Evolutionary conservation across 2,113 vertebrate species (phyloP), one percentile per base, ranked within the genome.

Genomic region (Alligator mississippiensis): DNA sequence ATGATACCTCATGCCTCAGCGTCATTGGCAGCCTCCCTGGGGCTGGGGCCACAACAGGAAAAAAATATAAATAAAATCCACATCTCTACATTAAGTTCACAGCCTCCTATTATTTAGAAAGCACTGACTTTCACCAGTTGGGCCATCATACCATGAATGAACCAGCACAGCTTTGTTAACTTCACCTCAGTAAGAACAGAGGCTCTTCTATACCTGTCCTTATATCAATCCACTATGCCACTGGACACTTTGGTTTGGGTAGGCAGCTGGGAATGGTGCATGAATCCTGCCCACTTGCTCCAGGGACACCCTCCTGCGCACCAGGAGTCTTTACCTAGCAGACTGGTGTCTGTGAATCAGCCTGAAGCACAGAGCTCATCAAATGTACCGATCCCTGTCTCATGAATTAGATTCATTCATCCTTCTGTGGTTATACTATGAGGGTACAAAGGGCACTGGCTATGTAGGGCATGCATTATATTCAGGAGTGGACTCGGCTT

Each of bases 1-100:
- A 98, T 97, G 95, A 97, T 58, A 60, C 64, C 90, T 85, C 88
- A 70, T 74, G 58, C 34, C 75, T 94, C 68, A 82, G 63, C 30
- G 2, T 95, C 95, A 90, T 55, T 93, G 38, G 89, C 89, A 84
- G 86, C 47, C 47, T 92, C 72, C 58, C 74, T 74, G 85, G 75
- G 80, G 75, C 54, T 18, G 11, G 74, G 80, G 3, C 11, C 77
- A 64, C 2, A 25, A 15, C n/a, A 83, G 64, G 38, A 90, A 79
- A 74, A 59, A 83, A 60, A 55, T n/a, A 17, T 85, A 94, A 89
- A 95, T 91, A 93, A 85, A 94, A 95, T 79, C 62, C 12, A 82
- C 80, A 80, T 85, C 74, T 83, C 59, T 18, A 14, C 47, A 13
- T 87, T 87, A 93, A 91, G 63, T 94, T 74, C 0, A 0, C 55